Evolutionary conservation across 2,113 vertebrate species (phyloP).

Genomic region (Colinus virginianus): DNA sequence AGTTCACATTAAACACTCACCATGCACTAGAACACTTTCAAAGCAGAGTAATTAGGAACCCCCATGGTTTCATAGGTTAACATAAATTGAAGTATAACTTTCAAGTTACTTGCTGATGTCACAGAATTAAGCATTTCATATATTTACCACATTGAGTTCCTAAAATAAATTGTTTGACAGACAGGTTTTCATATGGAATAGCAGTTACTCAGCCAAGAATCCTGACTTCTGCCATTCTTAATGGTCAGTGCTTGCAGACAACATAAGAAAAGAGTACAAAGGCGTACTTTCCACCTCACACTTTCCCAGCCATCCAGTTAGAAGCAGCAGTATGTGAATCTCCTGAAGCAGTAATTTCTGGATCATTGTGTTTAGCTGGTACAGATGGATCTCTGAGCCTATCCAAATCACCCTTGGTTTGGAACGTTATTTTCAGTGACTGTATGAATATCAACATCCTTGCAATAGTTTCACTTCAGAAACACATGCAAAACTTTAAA

Average conservation of each 20-base stretch:
- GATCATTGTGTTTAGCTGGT: background rate
- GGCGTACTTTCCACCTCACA: background rate
- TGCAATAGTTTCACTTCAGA: background rate
- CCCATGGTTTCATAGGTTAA: conserved; percentile 25
- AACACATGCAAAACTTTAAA: background rate
- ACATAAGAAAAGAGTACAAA: background rate
- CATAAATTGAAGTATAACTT: conserved; percentile 50
- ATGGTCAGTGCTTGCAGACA: background rate
- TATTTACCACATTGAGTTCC: conserved; percentile 28
- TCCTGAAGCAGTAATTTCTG: background rate
- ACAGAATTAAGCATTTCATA: conserved; percentile 48
- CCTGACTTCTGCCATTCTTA: background rate
- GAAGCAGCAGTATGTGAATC: background rate
- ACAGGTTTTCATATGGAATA: background rate
- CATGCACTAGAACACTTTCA: conserved; percentile 38
- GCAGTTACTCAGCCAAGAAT: background rate
- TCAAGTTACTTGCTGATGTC: conserved; percentile 50
- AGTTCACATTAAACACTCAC: conserved; percentile 49
- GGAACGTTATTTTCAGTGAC: background rate
- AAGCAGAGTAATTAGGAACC: conserved; percentile 53
- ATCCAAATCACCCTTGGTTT: background rate
- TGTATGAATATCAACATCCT: background rate
- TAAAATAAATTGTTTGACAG: conserved; percentile 38
- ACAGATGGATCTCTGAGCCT: background rate
- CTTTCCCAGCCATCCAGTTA: background rate